Evolutionary conservation across 2,888 invertebrate species (phyloP).

Genomic region (Antitype chi): DNA sequence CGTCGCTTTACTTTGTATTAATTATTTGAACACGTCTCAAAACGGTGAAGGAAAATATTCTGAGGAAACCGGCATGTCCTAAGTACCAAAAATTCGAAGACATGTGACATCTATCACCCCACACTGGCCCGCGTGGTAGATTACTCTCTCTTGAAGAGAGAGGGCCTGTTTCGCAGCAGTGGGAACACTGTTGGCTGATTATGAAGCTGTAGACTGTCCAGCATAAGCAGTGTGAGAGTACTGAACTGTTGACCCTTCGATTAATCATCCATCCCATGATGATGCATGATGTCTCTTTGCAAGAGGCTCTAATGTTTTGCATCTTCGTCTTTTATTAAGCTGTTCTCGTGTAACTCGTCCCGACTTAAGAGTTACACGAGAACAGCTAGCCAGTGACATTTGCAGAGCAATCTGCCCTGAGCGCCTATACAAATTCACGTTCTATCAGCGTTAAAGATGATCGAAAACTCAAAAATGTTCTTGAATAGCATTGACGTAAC

Average conservation of each 20-base stretch:
- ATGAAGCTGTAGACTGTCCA: background rate
- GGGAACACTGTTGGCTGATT: too few relatives aligned
- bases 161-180: too few relatives aligned
- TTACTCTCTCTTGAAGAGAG: too few relatives aligned
- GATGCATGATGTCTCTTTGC: background rate
- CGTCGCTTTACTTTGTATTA: too few relatives aligned
- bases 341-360: too few relatives aligned
- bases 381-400: background rate
- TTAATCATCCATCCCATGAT: background rate
- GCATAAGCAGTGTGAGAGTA: background rate
- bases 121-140: too few relatives aligned
- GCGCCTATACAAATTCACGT: background rate
- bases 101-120: too few relatives aligned
- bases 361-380: background rate
- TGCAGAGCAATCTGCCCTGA: background rate
- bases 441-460: background rate
- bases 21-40: too few relatives aligned
- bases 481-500: background rate
- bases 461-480: background rate
- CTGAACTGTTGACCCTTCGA: background rate
- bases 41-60: too few relatives aligned
- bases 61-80: too few relatives aligned
- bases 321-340: too few relatives aligned
- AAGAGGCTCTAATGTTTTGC: background rate
- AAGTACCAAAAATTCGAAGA: too few relatives aligned